phyloP scores from a whole-genome alignment of 1,140 invertebrate species.

The Drosophila mauritiana region DNA sequence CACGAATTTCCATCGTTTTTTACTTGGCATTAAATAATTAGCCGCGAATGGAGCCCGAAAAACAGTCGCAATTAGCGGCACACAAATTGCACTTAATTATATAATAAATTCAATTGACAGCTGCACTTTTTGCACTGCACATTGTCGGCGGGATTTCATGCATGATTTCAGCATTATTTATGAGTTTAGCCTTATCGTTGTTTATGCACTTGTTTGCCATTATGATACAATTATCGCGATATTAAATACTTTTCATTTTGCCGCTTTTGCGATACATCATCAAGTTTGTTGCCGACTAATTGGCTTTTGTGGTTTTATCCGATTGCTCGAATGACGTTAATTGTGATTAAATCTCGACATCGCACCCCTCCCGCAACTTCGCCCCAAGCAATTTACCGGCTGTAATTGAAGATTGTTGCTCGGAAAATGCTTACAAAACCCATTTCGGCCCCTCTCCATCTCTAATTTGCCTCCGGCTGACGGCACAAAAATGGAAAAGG shows the following conservation, averaged over 20 bases:
- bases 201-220: slow-evolving; percentile 70
- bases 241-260: slow-evolving; percentile 16
- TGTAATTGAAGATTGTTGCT: slow-evolving; percentile 49
- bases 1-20: slow-evolving; percentile 12
- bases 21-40: slow-evolving; percentile 62
- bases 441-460: slow-evolving; percentile 13
- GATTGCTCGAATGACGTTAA: slow-evolving; percentile 60
- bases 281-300: slow-evolving; percentile 49
- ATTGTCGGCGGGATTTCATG: slow-evolving; percentile 20
- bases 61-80: slow-evolving; percentile 71
- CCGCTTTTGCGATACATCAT: slow-evolving; percentile 28
- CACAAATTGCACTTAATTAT: slow-evolving; percentile 77
- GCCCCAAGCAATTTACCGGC: slow-evolving; percentile 12
- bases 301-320: slow-evolving; percentile 67
- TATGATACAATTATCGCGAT: slow-evolving; percentile 51
- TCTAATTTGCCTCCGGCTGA: slow-evolving; percentile 34
- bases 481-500: slow-evolving; percentile 16
- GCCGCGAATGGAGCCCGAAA: slow-evolving; percentile 48
- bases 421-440: slow-evolving; percentile 39
- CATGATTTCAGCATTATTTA: slow-evolving; percentile 63
- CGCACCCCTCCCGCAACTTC: too few relatives aligned
- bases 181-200: slow-evolving; percentile 61
- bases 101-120: slow-evolving; percentile 80
- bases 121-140: slow-evolving; percentile 36
- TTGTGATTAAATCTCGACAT: slow-evolving; percentile 47